These are phyloP conservation scores for Aromia moschata DNA, from an alignment of 2,888 invertebrate species.

Conservation along the genomic window DNA sequence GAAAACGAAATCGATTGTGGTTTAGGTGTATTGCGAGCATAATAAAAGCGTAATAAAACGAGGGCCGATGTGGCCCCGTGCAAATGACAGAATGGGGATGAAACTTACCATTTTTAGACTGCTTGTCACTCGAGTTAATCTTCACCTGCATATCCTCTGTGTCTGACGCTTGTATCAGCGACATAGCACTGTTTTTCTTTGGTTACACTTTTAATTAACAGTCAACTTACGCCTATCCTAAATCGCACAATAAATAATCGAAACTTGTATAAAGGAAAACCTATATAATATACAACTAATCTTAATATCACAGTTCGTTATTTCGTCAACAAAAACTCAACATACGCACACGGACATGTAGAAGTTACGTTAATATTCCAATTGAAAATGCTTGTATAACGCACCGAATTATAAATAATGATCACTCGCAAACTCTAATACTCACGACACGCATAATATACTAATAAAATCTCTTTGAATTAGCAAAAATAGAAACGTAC, in stretches of 20 bases:
- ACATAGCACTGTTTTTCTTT: slow-evolving; percentile 52
- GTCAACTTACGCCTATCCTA: slow-evolving; percentile 49
- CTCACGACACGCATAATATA: slow-evolving; percentile 47
- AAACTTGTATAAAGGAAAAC: slow-evolving; percentile 55
- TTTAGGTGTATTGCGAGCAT: neutral
- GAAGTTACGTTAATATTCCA: slow-evolving; percentile 43
- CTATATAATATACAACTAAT: slow-evolving; percentile 56
- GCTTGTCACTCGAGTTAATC: slow-evolving; percentile 47
- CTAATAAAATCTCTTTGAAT: slow-evolving; percentile 48
- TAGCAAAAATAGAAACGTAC: slow-evolving; percentile 58
- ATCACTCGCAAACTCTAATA: slow-evolving; percentile 46
- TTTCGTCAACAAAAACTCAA: slow-evolving; percentile 57
- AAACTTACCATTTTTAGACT: slow-evolving; percentile 52
- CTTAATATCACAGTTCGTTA: slow-evolving; percentile 59
- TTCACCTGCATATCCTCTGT: slow-evolving; percentile 48
- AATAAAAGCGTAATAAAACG: neutral
- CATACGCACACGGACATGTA: slow-evolving; percentile 55
- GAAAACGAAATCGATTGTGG: slow-evolving; percentile 21
- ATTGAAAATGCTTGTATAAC: slow-evolving; percentile 46
- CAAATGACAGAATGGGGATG: slow-evolving; percentile 23
- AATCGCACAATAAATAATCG: slow-evolving; percentile 55
- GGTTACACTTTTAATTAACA: slow-evolving; percentile 47
- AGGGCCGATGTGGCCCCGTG: slow-evolving; percentile 16
- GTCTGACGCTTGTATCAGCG: slow-evolving; percentile 51
- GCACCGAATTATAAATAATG: slow-evolving; percentile 44